Base-by-base conservation (phyloP, 2,113 vertebrate species). In the Engraulis encrasicolus region DNA sequence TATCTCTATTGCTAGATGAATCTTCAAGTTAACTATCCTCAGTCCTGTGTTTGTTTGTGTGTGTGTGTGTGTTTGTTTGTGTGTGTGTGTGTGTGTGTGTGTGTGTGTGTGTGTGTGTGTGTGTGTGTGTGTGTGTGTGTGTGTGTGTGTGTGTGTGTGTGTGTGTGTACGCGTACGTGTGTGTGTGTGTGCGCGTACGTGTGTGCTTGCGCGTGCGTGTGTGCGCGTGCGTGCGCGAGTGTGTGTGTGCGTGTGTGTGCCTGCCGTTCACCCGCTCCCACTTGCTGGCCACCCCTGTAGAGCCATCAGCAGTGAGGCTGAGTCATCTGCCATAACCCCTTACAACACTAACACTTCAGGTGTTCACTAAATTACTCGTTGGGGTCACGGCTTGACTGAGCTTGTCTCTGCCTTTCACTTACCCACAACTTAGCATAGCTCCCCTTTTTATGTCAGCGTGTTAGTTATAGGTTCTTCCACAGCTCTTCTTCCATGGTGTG, bases 391-490 rank as follows among this genome's bases (percentile, higher is more conserved):
- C 66, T 74, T 74, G 66, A 74, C 66, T 36, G 66, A 74, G 66
- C 66, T 74, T 74, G 66, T 36, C 66, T 34, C 23, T 74, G 66
- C 31, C 27, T 74, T 74, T 74, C 27, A 34, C 27, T 74, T 34
- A 34, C 66, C 66, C 15, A 17, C 66, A 74, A 20, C 58, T n/a
- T 58, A 58, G 9, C 66, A 74, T 74, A 74, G 66, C 66, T 36
- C 31, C 66, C 3, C 66, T 74, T 12, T n/a, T 74, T 74, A 31
- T 17, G 27, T 74, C 66, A 74, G 27, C 15, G 15, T 34, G 66
- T 74, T 74, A 74, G 66, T 74, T 74, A 74, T 34, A 74, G 66
- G 66, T 27, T 74, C n/a, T n/a, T n/a, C n/a, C n/a, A n/a, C 66
- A 74, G 66, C 27, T 31, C 66, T 15, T 31, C 66, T 15, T 74